Evolutionary conservation across 2,888 invertebrate genomes (phyloP).

Genomic region (Rhamphomyia laevipes): DNA sequence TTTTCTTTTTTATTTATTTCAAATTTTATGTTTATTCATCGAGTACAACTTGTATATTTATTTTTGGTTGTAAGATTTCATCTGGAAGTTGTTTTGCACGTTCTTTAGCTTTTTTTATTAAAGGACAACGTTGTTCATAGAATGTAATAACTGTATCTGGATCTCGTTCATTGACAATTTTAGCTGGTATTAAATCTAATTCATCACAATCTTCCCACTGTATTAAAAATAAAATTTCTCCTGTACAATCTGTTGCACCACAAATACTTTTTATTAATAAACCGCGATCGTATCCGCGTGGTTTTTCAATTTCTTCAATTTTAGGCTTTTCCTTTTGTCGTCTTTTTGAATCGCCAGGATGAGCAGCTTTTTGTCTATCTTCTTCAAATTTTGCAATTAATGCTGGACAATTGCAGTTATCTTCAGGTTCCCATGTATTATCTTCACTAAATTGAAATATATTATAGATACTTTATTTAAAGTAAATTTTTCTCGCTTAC

Average conservation of each 20-base stretch:
- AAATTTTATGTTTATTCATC: slow-evolving; percentile 10
- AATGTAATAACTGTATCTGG: slow-evolving; percentile 53
- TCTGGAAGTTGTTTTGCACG: slow-evolving; percentile 27
- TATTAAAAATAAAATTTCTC: slow-evolving; percentile 78
- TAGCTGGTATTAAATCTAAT: slow-evolving; percentile 51
- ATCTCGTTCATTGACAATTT: slow-evolving; percentile 47
- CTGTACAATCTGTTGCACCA: slow-evolving; percentile 81
- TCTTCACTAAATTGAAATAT: slow-evolving; percentile 50
- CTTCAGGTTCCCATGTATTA: slow-evolving; percentile 95
- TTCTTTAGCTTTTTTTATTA: slow-evolving; percentile 28
- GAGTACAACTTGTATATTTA: slow-evolving; percentile 14
- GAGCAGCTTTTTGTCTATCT: slow-evolving; percentile 49
- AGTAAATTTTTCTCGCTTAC: slow-evolving; percentile 31
- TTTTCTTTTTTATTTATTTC: too few species aligned
- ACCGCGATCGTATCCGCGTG: slow-evolving; percentile 66
- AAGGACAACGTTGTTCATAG: slow-evolving; percentile 44
- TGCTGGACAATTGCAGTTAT: slow-evolving; percentile 83
- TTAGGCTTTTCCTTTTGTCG: slow-evolving; percentile 38
- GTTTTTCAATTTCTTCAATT: slow-evolving; percentile 47
- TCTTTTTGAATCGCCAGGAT: slow-evolving; percentile 38
- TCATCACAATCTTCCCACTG: slow-evolving; percentile 68
- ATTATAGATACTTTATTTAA: neutral
- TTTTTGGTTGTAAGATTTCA: slow-evolving; percentile 15
- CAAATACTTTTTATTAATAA: slow-evolving; percentile 76
- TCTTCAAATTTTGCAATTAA: slow-evolving; percentile 76